Percentiles rank a stretch among this genome's conserved stretches.
phyloP scores from a whole-genome alignment of 2,113 vertebrate species.

The Carassius gibelio region DNA sequence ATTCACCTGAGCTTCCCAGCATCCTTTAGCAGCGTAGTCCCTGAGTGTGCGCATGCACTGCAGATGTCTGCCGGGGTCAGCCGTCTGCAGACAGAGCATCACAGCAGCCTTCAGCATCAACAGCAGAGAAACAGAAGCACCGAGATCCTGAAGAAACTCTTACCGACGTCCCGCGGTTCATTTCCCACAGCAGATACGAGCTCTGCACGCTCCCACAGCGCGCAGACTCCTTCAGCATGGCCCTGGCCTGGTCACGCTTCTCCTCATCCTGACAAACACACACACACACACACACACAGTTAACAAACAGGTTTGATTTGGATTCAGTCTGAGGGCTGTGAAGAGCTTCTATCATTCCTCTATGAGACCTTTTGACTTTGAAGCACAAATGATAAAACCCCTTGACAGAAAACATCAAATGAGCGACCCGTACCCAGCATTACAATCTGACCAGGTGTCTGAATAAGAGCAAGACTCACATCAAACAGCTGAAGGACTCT shows the following conservation, averaged over 20 bases:
- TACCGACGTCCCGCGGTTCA: slow-evolving; percentile 81
- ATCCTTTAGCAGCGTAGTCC: slow-evolving; percentile 91
- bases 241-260: slow-evolving; percentile 76
- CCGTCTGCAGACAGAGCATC: slow-evolving; percentile 74
- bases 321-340: too few relatives aligned
- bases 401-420: not conserved
- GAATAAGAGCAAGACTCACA: slow-evolving; percentile 73
- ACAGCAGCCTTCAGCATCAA: not conserved
- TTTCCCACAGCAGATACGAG: slow-evolving; percentile 92
- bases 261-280: slow-evolving; percentile 85
- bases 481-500: slow-evolving; percentile 91
- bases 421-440: not conserved
- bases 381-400: not conserved
- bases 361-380: not conserved
- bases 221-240: slow-evolving; percentile 87
- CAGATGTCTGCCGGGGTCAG: slow-evolving; percentile 90
- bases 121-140: slow-evolving; percentile 43
- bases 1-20: slow-evolving; percentile 94
- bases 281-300: too few relatives aligned
- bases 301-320: too few relatives aligned
- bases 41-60: slow-evolving; percentile 90
- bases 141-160: slow-evolving; percentile 63
- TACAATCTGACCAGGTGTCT: too few relatives aligned
- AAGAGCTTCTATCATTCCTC: not conserved
- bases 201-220: slow-evolving; percentile 87